Evolutionary conservation across 2,888 invertebrate genomes (phyloP).

Genomic region (Epicampocera succincta): DNA sequence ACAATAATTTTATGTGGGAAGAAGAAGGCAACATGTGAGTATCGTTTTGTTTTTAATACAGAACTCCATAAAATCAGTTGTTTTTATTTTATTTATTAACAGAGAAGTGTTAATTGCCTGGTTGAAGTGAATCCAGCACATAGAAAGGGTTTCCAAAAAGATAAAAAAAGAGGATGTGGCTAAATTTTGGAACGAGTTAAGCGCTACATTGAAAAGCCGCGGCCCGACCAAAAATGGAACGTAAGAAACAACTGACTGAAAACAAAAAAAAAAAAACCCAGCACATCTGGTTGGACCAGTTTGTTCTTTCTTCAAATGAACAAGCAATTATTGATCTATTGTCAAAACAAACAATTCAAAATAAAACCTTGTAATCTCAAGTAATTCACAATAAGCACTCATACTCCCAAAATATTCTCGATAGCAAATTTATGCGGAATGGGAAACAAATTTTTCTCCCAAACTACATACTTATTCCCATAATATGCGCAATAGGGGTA

Average conservation of each 20-base stretch:
- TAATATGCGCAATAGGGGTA: too few species aligned
- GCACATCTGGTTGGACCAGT: not conserved
- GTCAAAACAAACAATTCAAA: too few species aligned
- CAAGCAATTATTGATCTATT: too few species aligned
- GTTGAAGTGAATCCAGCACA: too few species aligned
- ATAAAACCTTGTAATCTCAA: too few species aligned
- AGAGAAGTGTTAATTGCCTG: not conserved
- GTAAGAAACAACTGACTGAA: not conserved
- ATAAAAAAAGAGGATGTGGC: slow-evolving; percentile 25
- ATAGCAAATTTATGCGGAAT: too few species aligned
- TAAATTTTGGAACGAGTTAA: slow-evolving; percentile 11
- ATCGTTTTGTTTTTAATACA: not conserved
- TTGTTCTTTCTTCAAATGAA: not conserved
- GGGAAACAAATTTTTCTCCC: too few species aligned
- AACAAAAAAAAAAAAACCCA: not conserved
- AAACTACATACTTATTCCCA: too few species aligned
- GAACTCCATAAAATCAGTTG: not conserved
- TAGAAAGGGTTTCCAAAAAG: slow-evolving; percentile 29
- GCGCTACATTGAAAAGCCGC: slow-evolving; percentile 3
- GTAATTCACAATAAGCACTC: too few species aligned
- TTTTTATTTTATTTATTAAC: not conserved
- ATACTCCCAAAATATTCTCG: too few species aligned
- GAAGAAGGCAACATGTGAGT: not conserved
- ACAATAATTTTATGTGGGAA: slow-evolving; percentile 5
- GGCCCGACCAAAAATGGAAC: slow-evolving; percentile 16